phyloP scores from a whole-genome alignment of 1,140 invertebrate species.

The Papilio dardanus region DNA sequence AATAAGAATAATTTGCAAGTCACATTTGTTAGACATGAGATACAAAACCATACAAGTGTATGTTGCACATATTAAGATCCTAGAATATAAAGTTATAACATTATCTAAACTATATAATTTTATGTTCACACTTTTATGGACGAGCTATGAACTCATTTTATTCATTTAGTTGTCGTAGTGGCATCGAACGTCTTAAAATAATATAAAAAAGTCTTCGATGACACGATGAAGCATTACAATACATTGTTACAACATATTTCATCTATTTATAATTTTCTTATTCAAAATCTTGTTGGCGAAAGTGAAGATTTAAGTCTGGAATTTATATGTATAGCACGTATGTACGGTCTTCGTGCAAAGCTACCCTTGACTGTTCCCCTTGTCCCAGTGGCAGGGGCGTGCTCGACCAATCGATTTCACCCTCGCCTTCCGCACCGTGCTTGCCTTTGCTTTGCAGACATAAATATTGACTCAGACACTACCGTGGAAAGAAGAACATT shows the following conservation, averaged over 20 bases:
- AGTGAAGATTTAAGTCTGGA: neutral
- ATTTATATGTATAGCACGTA: slow-evolving; percentile 23
- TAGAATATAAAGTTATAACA: no score
- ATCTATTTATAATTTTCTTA: neutral
- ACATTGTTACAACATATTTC: no score
- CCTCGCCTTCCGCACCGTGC: slow-evolving; percentile 48
- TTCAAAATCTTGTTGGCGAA: neutral
- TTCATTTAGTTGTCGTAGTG: no score
- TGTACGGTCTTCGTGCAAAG: slow-evolving; percentile 39
- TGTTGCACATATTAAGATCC: no score
- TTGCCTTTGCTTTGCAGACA: slow-evolving; percentile 41
- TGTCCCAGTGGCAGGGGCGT: slow-evolving; percentile 43
- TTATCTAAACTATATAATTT: no score
- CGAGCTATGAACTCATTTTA: no score
- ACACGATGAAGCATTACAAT: no score
- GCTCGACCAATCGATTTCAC: slow-evolving; percentile 62
- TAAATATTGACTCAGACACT: slow-evolving; percentile 58
- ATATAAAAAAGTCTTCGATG: no score
- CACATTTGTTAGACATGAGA: neutral
- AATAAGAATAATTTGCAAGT: neutral
- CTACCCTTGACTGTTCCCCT: slow-evolving; percentile 58
- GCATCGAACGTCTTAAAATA: no score
- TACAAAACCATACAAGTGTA: no score
- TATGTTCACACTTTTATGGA: no score
- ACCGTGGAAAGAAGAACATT: slow-evolving; percentile 38